Base-by-base conservation (phyloP, 2,113 vertebrate genomes). In the Pithys albifrons region DNA sequence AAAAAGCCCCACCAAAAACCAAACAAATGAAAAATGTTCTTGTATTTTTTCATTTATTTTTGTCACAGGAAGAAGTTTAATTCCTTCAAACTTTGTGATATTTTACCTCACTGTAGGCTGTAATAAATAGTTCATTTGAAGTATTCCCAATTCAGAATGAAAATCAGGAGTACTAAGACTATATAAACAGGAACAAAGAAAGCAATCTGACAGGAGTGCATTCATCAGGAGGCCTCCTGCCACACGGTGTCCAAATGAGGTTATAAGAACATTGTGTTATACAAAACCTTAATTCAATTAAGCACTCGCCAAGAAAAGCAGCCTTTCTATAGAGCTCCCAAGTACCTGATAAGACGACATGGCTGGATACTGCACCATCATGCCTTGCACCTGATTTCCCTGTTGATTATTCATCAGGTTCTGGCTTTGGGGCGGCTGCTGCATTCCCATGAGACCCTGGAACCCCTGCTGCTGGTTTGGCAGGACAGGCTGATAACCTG, bases 281-380 rank as follows among this genome's bases (percentile, higher is more conserved):
- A 69, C 0, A 6, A 76, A 66, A 88, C 43, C 57, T 67, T 67
- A 43, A 54, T 77, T 58, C 28, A 71, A 15, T 51, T 72, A 87
- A 31, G 14, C 45, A 17, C 35, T 89, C 39, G 51, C 33, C 1
- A 16, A 59, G 28, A 39, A 66, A 77, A 82, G 19, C 17, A 52
- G 67, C 46, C 15, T 41, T 55, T 41, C 28, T 31, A 64, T 49
- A 70, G 1, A 10, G 37, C 37, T 51, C n/a, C 33, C n/a, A 37
- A 46, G 77, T 96, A 99, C 98, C 98, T 99, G 99, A 98, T 99
- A 99, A 97, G 99, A 98, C 45, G 98, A 98, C 96, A 99, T 98
- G 43, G 98, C 90, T 96, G 99, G 96, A 97, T 99, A 99, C 93
- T 98, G 97, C 91, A 99, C 98, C 98, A 99, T 97, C 96, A 99